These are phyloP conservation scores for Masticophis lateralis DNA, from an alignment of 2,797 vertebrate species.

Conservation along the genomic window DNA sequence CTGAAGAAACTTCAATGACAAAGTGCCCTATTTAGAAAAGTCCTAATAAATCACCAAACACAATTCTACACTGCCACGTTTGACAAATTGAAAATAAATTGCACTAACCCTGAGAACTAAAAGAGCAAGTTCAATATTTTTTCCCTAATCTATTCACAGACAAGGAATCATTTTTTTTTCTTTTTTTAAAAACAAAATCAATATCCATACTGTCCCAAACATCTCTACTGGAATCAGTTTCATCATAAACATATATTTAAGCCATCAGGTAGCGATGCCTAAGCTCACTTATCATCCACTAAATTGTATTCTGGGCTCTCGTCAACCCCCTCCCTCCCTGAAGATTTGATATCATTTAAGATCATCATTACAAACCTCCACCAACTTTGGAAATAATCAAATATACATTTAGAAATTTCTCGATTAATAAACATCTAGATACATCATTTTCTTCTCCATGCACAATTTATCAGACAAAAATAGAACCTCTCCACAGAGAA, in stretches of 20 bases:
- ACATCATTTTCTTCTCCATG: background rate
- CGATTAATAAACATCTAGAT: constrained; percentile 13
- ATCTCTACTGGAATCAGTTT: background rate
- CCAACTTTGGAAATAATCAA: background rate
- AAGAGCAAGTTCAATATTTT: constrained; percentile 73
- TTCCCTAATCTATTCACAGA: constrained; percentile 51
- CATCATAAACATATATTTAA: background rate
- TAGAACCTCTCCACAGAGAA: constrained; percentile 7
- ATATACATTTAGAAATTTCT: constrained; percentile 22
- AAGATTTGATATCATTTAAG: rapidly evolving
- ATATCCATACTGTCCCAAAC: constrained; percentile 28
- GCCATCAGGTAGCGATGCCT: background rate
- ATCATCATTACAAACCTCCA: rapidly evolving
- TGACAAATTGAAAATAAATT: constrained; percentile 82
- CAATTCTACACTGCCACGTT: constrained; percentile 63
- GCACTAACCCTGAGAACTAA: constrained; percentile 67
- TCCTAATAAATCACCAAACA: constrained; percentile 82
- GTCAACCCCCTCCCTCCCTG: background rate
- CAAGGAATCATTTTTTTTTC: background rate
- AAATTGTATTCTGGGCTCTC: background rate
- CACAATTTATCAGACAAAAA: constrained; percentile 7
- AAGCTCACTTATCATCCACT: background rate
- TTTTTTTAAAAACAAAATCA: background rate
- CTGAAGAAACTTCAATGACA: constrained; percentile 71
- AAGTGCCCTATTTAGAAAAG: constrained; percentile 73